These are phyloP conservation scores for Pollenia labialis DNA, from an alignment of 2,888 invertebrate genomes.

Conservation along the genomic window DNA sequence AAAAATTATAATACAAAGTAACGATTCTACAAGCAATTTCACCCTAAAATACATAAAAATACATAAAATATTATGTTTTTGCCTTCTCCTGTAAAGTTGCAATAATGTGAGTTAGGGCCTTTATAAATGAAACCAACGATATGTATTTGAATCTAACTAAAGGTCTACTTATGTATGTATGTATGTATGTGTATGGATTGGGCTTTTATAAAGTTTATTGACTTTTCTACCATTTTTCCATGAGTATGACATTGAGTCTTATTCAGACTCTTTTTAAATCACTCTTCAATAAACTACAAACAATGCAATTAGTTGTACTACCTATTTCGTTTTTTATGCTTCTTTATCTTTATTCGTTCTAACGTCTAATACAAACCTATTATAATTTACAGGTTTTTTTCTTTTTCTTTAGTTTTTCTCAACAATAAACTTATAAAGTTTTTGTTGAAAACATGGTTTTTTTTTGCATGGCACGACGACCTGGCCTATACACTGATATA, in stretches of 20 bases:
- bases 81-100: no score
- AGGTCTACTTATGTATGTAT: neutral
- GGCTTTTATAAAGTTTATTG: constrained; percentile 57
- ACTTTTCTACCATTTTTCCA: constrained; percentile 56
- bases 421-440: constrained; percentile 25
- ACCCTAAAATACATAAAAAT: no score
- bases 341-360: constrained; percentile 17
- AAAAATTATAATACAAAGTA: no score
- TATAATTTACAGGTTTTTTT: neutral
- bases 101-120: no score
- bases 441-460: constrained; percentile 21
- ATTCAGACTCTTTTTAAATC: constrained; percentile 12
- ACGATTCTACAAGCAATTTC: no score
- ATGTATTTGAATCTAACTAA: neutral
- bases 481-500: neutral
- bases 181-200: neutral
- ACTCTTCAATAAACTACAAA: constrained; percentile 15
- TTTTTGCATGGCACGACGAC: constrained; percentile 5
- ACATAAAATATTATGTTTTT: no score
- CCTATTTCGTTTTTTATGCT: constrained; percentile 33
- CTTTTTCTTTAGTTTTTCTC: neutral
- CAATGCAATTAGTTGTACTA: constrained; percentile 54
- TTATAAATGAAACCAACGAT: neutral
- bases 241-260: constrained; percentile 64
- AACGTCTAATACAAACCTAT: neutral